Evolutionary conservation across 2,888 invertebrate species (phyloP), one percentile per base, ranked within the genome.

Genomic region (Andrena bucephala): DNA sequence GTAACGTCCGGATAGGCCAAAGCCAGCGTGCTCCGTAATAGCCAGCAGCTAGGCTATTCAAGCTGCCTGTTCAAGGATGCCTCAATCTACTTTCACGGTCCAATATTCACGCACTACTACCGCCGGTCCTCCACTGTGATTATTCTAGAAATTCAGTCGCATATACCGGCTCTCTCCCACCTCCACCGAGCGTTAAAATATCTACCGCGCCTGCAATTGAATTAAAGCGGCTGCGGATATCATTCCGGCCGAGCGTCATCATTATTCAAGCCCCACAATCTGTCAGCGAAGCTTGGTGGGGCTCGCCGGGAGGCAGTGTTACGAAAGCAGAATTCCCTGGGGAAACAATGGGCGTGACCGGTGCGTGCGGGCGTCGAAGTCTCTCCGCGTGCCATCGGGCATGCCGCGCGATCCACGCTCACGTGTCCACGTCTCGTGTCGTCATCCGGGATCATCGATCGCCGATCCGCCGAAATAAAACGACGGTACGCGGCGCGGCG

Each of bases 391-490:
- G 66, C 85, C 77, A 77, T 67, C 29, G 20, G 36, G 59, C 84
- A 54, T 86, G 63, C 86, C 86, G 6, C 3, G 70, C 86, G 75
- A 80, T 84, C 76, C 87, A 67, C 68, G 67, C 62, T 66, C 62
- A 73, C 77, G 67, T 72, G 66, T 77, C 76, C 76, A 60, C 76
- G 75, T 82, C 72, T 57, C 36, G 66, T 74, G 81, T 81, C 79
- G 84, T 86, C 73, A 82, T 80, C 72, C 60, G 75, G 75, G 77
- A 87, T 85, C 68, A 75, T 77, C 83, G 81, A 76, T 74, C 54
- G 59, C n/a, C 36, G 48, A 75, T 72, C 63, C 36, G 68, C 70
- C 62, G 77, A 85, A 77, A 77, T 68, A 83, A 83, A 78, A 68
- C 27, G 24, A 24, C 3, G 20, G 24, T 8, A 52, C 59, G 52